Conservation (phyloP, 2,888 invertebrate genomes). For the Drosophila kuntzei region DNA sequence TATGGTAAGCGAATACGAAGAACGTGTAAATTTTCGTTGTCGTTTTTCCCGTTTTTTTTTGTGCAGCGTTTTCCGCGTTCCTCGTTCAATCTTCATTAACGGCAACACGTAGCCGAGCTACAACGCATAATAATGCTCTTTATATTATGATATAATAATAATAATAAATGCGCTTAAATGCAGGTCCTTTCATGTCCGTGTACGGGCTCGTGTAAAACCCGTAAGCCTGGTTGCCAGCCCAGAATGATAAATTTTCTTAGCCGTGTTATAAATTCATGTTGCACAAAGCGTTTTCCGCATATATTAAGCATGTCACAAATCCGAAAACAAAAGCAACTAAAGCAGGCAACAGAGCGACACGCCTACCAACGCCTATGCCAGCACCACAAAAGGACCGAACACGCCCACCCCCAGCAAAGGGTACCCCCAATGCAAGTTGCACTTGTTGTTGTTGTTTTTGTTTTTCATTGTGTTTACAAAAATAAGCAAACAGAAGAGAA, state of each 20-base stretch:
- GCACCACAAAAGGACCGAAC: conserved; percentile 40
- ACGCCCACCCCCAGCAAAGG: background rate
- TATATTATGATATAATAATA: conserved; percentile 49
- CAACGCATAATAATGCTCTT: conserved; percentile 54
- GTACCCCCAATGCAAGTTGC: background rate
- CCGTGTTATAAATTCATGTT: conserved; percentile 60
- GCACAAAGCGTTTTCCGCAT: conserved; percentile 55
- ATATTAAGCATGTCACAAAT: conserved; percentile 64
- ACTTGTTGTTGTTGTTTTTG: conserved; percentile 34
- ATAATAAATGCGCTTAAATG: conserved; percentile 63
- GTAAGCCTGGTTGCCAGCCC: conserved; percentile 16
- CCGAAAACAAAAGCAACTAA: conserved; percentile 37
- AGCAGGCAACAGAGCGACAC: conserved; percentile 39
- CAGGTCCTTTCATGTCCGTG: conserved; percentile 17
- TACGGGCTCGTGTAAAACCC: background rate
- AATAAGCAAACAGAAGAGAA: conserved; percentile 49
- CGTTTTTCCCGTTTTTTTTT: too few species aligned
- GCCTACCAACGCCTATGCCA: conserved; percentile 45
- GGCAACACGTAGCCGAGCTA: conserved; percentile 28
- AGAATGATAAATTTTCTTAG: conserved; percentile 55
- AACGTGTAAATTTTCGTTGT: conserved; percentile 11
- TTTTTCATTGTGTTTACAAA: conserved; percentile 52
- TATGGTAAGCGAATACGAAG: background rate
- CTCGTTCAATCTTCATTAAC: conserved; percentile 43
- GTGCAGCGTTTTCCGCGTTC: background rate